Conservation (phyloP, 2,888 invertebrate genomes). For the Zelleria hepariella region DNA sequence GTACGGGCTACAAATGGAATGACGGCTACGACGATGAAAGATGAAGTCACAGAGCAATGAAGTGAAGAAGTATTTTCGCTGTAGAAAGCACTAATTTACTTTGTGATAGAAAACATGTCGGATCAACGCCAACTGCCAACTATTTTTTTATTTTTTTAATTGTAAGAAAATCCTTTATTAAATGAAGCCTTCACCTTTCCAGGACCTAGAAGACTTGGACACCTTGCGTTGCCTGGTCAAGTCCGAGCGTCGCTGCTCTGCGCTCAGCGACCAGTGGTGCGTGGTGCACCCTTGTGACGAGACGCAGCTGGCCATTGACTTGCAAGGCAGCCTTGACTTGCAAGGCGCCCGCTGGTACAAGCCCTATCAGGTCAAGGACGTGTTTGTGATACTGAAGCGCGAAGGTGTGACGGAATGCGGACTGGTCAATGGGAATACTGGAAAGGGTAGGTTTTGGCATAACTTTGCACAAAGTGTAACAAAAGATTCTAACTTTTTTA, state of each 20-base stretch:
- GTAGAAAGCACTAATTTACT: no score
- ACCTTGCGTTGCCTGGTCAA: slow-evolving; percentile 30
- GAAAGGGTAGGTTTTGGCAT: slow-evolving; percentile 68
- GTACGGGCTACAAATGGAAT: slow-evolving; percentile 85
- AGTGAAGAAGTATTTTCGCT: no score
- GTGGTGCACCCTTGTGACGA: slow-evolving; percentile 26
- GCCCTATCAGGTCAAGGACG: slow-evolving; percentile 64
- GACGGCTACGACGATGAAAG: no score
- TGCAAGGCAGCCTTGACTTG: slow-evolving; percentile 36
- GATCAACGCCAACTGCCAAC: neutral
- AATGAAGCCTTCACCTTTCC: slow-evolving; percentile 8
- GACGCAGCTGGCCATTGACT: slow-evolving; percentile 33
- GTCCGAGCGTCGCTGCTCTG: slow-evolving; percentile 15
- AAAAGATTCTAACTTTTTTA: no score
- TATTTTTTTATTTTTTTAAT: neutral
- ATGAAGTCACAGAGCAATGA: no score
- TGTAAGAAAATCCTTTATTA: neutral
- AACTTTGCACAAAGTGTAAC: no score
- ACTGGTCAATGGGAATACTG: slow-evolving; percentile 82
- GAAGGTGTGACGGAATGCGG: slow-evolving; percentile 62
- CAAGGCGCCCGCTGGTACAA: slow-evolving; percentile 68
- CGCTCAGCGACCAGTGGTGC: slow-evolving; percentile 43
- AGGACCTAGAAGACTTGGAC: slow-evolving; percentile 62
- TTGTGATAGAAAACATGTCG: no score
- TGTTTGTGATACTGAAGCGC: slow-evolving; percentile 67